Evolutionary conservation across 1,140 invertebrate species (phyloP).

Genomic region (Formica selysi): DNA sequence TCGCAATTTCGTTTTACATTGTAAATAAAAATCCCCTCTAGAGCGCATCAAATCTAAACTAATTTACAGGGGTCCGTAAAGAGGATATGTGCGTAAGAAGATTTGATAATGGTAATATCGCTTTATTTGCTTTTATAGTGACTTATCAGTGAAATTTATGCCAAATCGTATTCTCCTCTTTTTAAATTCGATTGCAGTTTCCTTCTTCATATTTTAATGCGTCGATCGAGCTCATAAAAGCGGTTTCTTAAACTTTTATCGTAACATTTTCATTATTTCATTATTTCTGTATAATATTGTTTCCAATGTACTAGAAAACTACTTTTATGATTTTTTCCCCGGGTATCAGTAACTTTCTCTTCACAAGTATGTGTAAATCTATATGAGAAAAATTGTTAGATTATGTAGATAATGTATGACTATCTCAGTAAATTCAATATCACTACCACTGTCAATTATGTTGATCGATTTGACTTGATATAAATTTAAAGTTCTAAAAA

Average conservation of each 20-base stretch:
- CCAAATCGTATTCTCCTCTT: not conserved
- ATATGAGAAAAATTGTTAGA: slow-evolving; percentile 2
- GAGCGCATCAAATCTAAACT: slow-evolving; percentile 21
- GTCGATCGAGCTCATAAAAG: not conserved
- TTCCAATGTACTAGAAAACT: not conserved
- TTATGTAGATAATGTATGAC: not conserved
- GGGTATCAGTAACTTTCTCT: not conserved
- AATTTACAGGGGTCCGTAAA: not conserved
- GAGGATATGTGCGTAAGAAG: slow-evolving; percentile 1
- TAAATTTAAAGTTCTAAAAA: not conserved
- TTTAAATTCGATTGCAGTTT: not conserved
- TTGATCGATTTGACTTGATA: slow-evolving; percentile 3
- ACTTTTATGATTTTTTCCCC: slow-evolving; percentile 16
- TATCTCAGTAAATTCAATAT: not conserved
- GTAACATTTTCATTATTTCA: slow-evolving; percentile 44
- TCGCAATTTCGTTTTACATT: slow-evolving; percentile 26
- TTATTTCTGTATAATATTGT: not conserved
- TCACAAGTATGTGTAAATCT: not conserved
- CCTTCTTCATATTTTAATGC: not conserved
- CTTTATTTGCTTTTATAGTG: not conserved
- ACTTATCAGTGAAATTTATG: not conserved
- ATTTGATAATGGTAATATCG: slow-evolving; percentile 15
- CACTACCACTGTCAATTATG: not conserved
- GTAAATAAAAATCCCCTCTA: slow-evolving; percentile 41
- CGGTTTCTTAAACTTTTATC: not conserved